These are phyloP conservation scores for Pomatorhinus ruficollis DNA, from an alignment of 2,113 vertebrate species.

Conservation along the genomic window DNA sequence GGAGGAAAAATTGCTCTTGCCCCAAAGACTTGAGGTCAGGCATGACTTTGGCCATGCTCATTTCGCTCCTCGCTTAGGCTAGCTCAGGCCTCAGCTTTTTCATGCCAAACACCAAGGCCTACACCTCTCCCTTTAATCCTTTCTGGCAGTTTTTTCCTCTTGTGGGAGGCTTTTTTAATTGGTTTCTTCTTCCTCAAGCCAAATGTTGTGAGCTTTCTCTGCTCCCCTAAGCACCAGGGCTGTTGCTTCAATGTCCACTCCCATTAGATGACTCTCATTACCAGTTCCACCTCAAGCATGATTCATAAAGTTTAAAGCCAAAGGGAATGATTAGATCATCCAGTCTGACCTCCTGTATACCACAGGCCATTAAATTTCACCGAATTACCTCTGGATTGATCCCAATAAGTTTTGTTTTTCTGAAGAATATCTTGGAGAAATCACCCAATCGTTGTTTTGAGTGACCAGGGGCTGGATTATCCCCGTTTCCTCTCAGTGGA, in stretches of 20 bases:
- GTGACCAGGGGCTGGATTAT: neutral
- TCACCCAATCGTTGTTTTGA: neutral
- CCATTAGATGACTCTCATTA: conserved; percentile 53
- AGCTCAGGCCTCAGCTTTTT: neutral
- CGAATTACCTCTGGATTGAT: conserved; percentile 45
- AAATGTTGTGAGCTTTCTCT: conserved; percentile 24
- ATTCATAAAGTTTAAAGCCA: conserved; percentile 61
- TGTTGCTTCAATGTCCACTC: conserved; percentile 56
- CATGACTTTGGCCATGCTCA: neutral
- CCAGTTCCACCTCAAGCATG: conserved; percentile 60
- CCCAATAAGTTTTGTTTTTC: conserved; percentile 44
- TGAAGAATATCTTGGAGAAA: neutral
- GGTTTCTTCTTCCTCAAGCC: conserved; percentile 10
- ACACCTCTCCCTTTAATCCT: conserved; percentile 58
- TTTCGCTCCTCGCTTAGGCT: neutral
- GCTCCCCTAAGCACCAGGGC: conserved; percentile 40
- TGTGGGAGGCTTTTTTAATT: conserved; percentile 20
- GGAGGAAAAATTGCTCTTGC: neutral
- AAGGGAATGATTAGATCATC: conserved; percentile 44
- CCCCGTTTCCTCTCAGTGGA: neutral
- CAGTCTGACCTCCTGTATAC: conserved; percentile 35
- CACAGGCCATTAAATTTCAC: conserved; percentile 25
- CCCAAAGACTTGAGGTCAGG: neutral
- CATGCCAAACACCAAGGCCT: conserved; percentile 13
- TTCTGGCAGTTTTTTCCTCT: conserved; percentile 14